Evolutionary conservation across 2,888 invertebrate species (phyloP).

Genomic region (Drosophila mulleri): DNA sequence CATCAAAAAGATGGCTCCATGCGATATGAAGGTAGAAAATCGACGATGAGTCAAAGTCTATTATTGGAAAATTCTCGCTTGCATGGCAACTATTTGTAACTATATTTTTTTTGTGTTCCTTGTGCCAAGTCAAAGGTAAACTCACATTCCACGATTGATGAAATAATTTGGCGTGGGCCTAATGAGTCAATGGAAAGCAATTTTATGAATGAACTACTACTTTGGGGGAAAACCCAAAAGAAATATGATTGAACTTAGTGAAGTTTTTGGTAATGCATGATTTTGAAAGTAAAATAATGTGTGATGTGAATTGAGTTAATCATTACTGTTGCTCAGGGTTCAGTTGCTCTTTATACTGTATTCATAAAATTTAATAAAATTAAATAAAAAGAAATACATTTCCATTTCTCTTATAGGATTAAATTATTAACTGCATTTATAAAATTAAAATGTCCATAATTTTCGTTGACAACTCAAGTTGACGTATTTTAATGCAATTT

Average conservation of each 20-base stretch:
- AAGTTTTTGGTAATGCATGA: neutral
- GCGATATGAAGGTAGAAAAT: slow-evolving; percentile 25
- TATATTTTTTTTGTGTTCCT: neutral
- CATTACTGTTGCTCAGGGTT: too few relatives aligned
- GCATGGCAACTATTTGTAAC: slow-evolving; percentile 27
- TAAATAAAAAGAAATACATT: too few relatives aligned
- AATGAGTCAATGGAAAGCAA: slow-evolving; percentile 21
- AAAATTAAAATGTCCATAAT: neutral
- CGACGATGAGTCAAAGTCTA: slow-evolving; percentile 37
- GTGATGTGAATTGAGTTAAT: neutral
- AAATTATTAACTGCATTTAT: slow-evolving; percentile 3
- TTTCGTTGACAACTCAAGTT: neutral
- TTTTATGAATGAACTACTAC: slow-evolving; percentile 6
- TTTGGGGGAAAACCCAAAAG: neutral
- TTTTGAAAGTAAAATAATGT: neutral
- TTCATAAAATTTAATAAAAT: too few relatives aligned
- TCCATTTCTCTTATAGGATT: neutral
- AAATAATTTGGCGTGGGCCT: neutral
- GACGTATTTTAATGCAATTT: slow-evolving; percentile 16
- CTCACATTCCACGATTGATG: slow-evolving; percentile 21
- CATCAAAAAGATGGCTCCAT: slow-evolving; percentile 42
- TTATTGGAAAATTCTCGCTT: slow-evolving; percentile 12
- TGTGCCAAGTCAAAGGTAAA: slow-evolving; percentile 25
- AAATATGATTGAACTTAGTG: neutral
- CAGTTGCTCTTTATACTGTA: too few relatives aligned